phyloP scores from a whole-genome alignment of 64 coral and sea anemone species.

The Montipora efflorescens region DNA sequence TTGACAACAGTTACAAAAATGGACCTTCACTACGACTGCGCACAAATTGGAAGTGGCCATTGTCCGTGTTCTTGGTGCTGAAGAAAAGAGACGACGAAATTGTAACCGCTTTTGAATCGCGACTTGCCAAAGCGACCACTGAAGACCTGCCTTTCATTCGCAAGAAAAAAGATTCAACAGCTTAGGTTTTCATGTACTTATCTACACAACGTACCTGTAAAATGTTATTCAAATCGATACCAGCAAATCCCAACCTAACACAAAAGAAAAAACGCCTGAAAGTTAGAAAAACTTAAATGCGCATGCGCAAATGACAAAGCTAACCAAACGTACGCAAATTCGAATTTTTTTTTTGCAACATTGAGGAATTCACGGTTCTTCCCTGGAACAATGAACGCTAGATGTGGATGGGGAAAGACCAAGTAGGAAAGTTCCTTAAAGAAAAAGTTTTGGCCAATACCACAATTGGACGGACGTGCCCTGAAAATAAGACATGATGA shows the following conservation, averaged over 20 bases:
- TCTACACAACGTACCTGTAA: conserved; percentile 71
- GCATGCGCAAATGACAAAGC: conserved; percentile 67
- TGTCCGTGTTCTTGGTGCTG: no score
- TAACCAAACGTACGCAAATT: background rate
- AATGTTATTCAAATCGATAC: conserved; percentile 97
- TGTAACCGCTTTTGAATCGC: no score
- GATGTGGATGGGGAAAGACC: background rate
- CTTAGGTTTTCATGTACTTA: no score
- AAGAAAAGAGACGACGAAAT: no score
- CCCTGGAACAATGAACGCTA: background rate
- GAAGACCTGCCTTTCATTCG: no score
- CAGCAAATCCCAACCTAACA: conserved; percentile 80
- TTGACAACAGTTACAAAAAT: no score
- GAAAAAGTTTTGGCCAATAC: background rate
- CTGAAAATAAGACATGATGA: background rate
- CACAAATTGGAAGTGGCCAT: no score
- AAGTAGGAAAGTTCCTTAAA: background rate
- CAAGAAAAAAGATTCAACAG: no score
- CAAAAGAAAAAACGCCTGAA: background rate
- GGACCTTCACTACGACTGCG: no score
- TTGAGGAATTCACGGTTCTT: background rate
- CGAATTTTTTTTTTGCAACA: background rate
- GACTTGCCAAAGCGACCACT: no score
- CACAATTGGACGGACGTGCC: conserved; percentile 43
- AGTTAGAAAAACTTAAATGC: background rate